A percentile compares a stretch with the other conserved stretches of the same genome.
These are phyloP conservation scores for Magallana nippona DNA, from an alignment of 2,888 invertebrate genomes.

Conservation along the genomic window DNA sequence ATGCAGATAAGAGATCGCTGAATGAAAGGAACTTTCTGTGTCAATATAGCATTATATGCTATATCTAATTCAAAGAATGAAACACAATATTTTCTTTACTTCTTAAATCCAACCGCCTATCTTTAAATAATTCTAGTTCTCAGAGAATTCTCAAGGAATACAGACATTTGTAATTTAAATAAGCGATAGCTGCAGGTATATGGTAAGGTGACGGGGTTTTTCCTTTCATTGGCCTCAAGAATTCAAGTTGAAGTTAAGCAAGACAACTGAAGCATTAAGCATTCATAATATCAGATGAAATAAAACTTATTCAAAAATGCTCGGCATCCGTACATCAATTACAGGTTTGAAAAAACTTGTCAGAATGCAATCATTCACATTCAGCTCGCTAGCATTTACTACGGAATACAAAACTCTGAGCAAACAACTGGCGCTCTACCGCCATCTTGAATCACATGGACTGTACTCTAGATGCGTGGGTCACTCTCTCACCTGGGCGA, in stretches of 20 bases:
- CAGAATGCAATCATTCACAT: too few relatives aligned
- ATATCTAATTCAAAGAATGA: background rate
- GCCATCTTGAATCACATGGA: conserved; percentile 28
- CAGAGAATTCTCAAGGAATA: background rate
- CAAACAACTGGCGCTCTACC: background rate
- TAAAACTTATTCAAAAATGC: background rate
- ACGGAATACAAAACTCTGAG: too few relatives aligned
- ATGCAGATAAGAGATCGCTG: conserved; percentile 14
- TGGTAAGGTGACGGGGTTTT: background rate
- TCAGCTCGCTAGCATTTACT: too few relatives aligned
- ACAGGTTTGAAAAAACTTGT: background rate
- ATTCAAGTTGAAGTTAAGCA: background rate
- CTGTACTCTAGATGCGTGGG: background rate
- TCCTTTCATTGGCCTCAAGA: background rate
- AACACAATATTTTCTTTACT: conserved; percentile 22
- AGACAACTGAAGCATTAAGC: conserved; percentile 12
- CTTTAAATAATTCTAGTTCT: background rate
- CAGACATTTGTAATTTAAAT: background rate
- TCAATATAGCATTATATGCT: background rate
- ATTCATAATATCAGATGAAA: conserved; percentile 5
- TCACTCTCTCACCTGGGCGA: conserved; percentile 62
- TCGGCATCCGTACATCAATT: background rate
- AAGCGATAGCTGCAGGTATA: background rate
- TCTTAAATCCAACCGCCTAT: conserved; percentile 5
- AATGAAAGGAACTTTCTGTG: background rate